Base-by-base conservation (phyloP, 2,888 invertebrate genomes). In the Nematopogon swammerdamellus region DNA sequence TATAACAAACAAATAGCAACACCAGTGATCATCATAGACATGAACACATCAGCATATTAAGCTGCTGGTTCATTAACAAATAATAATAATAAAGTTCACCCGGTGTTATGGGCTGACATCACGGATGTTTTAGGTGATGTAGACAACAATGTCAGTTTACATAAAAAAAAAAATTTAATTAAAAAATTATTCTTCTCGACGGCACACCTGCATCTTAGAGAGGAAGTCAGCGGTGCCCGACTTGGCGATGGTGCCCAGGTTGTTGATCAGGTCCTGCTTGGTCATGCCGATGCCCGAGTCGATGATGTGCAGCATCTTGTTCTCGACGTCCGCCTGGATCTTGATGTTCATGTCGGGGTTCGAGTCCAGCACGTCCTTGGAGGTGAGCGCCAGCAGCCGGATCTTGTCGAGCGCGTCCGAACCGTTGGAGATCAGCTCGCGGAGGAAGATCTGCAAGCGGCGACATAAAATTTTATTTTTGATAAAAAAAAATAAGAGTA, bases 241-340 rank as follows among this genome's bases (percentile, higher is more conserved):
- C 70, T 96, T 97, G 48, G 98, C 98, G 61, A 99, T 98, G 49
- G 98, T 98, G 59, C 99, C 99, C 55, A 99, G 84, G 81, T 99
- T 98, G 65, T 91, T 93, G 53, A 97, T 82, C 50, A 99, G 82
- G 70, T 99, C 98, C 57, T 85, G 80, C 63, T 91, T 91, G 0
- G 97, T 97, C 98, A 99, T 99, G 59, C 98, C 99, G 56, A 99
- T 87, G 64, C 99, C 99, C 2, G 96, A 90, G 77, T 99, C 99
- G 51, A 90, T 95, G 59, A 99, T 93, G 69, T 96, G 96, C 54
- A 99, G 80, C 60, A 93, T 84, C 60, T 93, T 90, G 57, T 88
- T 87, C 44, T 96, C 97, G 63, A 95, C 93, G 63, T 99, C 97
- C 1, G 94, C 92, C 60, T 87, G 95, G 62, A 97, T 96, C 68